phyloP scores from a whole-genome alignment of 2,113 vertebrate genomes.

The Diadophis punctatus region DNA sequence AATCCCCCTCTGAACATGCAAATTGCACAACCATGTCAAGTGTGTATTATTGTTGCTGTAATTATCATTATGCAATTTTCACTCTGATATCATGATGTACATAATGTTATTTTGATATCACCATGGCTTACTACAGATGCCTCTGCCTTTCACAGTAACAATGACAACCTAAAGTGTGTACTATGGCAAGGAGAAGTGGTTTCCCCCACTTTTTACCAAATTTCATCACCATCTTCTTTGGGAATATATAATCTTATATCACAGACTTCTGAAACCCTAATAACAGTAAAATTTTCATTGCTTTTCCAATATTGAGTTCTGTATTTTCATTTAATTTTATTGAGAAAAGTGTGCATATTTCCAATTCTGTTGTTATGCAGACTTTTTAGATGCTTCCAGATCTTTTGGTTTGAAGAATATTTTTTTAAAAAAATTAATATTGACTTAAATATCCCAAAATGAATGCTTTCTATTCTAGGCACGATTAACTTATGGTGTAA shows the following conservation, averaged over 20 bases:
- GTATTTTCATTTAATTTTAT: not conserved
- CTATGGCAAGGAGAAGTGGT: not conserved
- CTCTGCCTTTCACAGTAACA: not conserved
- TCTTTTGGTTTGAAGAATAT: not conserved
- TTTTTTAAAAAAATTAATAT: not conserved
- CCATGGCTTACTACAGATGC: not conserved
- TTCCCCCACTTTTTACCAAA: not conserved
- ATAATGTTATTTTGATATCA: not conserved
- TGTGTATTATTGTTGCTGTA: not conserved
- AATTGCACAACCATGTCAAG: not conserved
- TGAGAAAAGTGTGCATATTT: not conserved
- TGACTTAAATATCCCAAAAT: not conserved
- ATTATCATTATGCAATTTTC: not conserved
- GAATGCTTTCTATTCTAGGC: not conserved
- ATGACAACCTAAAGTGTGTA: not conserved
- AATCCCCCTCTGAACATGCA: not conserved
- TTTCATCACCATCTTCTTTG: not conserved
- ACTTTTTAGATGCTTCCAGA: not conserved
- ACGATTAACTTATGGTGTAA: not conserved
- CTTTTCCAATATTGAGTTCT: not conserved
- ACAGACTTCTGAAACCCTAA: not conserved
- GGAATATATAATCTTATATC: not conserved
- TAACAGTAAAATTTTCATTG: not conserved
- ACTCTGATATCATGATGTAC: not conserved
- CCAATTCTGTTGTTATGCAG: not conserved